Evolutionary conservation across 2,113 vertebrate species (phyloP), one percentile per base, ranked within the genome.

Genomic region (Pithys albifrons): DNA sequence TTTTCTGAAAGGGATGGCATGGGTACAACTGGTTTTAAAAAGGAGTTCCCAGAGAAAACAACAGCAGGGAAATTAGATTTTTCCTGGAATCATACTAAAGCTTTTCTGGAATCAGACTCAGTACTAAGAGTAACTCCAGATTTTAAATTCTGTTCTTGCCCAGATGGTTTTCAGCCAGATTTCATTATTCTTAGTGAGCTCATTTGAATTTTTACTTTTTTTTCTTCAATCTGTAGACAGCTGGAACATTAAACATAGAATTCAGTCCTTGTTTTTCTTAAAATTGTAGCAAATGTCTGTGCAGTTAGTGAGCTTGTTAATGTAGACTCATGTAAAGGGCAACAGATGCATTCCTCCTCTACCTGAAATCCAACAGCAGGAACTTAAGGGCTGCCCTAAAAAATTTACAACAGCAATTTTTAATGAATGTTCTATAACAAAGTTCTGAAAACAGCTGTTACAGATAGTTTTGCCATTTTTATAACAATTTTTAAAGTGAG

Each of bases 131-230:
- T 88, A 91, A 91, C 59, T 97, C 95, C 88, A 96, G 96, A 94
- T 96, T 97, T 92, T 91, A 93, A 95, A 80, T 59, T 91, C 49
- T 71, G 5, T 51, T 85, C 59, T 95, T 92, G 58, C 55, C 91
- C 92, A 96, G 73, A 9, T 96, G 91, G 41, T 94, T 94, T 94
- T 86, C 67, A 95, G 91, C 87, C 96, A 97, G 74, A 88, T 31
- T 89, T 95, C 92, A 74, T 96, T 97, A 96, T 77, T 96, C 97
- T 92, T 86, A 83, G 66, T 97, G 91, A 97, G 83, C 73, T 97
- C 87, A 96, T 97, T 96, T 95, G 92, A 84, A 96, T 90, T 96
- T 96, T 95, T 88, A 73, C 61, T 95, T 91, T 91, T 91, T 91
- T 91, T 95, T 91, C 67, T 73, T 91, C 89, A 88, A 61, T 85